Base-by-base conservation (phyloP, 1,140 invertebrate species). In the Stenopsyche tienmushanensis region DNA sequence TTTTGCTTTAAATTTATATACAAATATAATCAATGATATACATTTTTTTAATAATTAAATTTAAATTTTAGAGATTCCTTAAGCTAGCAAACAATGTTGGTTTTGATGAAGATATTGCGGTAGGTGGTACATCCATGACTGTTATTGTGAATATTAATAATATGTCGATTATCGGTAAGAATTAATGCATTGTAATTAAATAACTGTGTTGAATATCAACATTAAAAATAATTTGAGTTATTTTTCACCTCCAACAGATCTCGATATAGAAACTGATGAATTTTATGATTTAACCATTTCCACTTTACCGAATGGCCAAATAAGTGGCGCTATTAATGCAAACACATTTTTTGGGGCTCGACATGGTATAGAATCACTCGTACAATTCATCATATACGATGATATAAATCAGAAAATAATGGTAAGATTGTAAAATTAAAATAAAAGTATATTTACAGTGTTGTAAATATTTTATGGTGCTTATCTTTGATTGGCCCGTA, bases 361-460 rank as follows among this genome's bases (percentile, higher is more conserved):
- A 1, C 84, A 93, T 72, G 92, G 82, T 0, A 62, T 93, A n/a
- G 91, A 93, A 78, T 92, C 91, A 0, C 76, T 94, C 0, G 78
- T 82, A 1, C 92, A 94, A 69, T 72, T 94, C 17, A 85, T 93
- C 2, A 82, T 91, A 3, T 88, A 83, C 60, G 87, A 92, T 71
- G 85, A 90, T 58, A 74, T 88, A 5, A 75, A 79, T 20, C 75
- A 82, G 39, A 76, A 85, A 64, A 65, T 86, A 13, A 77, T 85
- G 74, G 78, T 81, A 70, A 5, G 29, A 7, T 34, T 76, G 18
- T 15, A 13, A 2, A 3, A 5, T 18, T 21, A 17, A 23, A n/a
- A 74, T 71, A 3, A 7, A n/a, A n/a, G n/a, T n/a, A n/a, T n/a
- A n/a, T n/a, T n/a, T 15, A 29, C 47, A 17, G 10, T 60, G n/a